phyloP scores from a whole-genome alignment of 2,797 vertebrate species.

The Apodemus agrarius region DNA sequence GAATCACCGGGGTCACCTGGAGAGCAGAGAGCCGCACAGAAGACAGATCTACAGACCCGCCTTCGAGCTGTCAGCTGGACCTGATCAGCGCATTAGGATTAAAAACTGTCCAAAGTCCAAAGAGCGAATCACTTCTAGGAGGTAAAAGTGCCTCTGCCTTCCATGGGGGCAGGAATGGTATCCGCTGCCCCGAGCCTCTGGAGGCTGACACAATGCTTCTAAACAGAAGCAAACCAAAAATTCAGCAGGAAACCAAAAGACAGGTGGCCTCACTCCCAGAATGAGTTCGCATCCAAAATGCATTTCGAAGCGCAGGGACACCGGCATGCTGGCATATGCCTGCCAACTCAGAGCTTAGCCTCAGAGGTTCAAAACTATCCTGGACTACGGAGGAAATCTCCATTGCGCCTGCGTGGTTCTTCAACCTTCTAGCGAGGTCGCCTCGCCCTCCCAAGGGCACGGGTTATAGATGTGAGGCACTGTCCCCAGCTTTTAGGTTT shows the following conservation, averaged over 20 bases:
- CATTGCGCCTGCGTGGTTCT: neutral
- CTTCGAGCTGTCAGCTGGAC: neutral
- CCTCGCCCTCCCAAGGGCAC: neutral
- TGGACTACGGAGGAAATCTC: neutral
- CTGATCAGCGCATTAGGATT: fast-evolving
- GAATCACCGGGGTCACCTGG: neutral
- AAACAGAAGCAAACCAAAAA: neutral
- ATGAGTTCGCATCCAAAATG: neutral
- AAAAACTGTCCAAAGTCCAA: neutral
- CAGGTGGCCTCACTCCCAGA: neutral
- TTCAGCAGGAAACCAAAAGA: neutral
- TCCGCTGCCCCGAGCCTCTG: neutral
- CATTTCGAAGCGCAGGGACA: neutral
- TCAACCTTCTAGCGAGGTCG: neutral
- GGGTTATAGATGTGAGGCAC: neutral
- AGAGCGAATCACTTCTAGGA: neutral
- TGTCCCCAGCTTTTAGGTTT: neutral
- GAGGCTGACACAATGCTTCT: neutral
- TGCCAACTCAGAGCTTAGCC: neutral
- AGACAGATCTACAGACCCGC: too few relatives aligned
- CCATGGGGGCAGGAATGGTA: neutral
- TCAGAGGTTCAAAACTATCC: neutral
- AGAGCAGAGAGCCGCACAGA: neutral
- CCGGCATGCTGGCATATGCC: neutral
- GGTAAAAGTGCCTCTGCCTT: neutral